Evolutionary conservation across 2,113 vertebrate species (phyloP), one percentile per base, ranked within the genome.

Genomic region (Dipodomys ordii): DNA sequence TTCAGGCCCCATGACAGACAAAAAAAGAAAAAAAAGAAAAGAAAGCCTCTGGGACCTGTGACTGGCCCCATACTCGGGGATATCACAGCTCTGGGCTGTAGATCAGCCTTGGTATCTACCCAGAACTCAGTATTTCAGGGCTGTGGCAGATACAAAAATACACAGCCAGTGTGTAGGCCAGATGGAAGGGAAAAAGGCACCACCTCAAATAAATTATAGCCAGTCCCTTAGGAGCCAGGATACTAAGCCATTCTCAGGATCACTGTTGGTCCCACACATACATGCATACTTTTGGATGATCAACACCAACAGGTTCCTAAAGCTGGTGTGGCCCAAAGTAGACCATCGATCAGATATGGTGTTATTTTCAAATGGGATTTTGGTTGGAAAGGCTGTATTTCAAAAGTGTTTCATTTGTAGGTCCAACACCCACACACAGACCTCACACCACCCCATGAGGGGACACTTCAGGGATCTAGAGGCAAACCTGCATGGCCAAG

Each of bases 11-110:
- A 39, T 6, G 39, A 39, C 39, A 4, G 5, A 39, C 39, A 39
- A 39, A 39, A 39, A 39, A 39, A 39, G 39, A 39, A 39, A 39
- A 39, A 39, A 39, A 39, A 39, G 39, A 39, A 39, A 39, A 39
- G 39, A 39, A 39, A 0, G 7, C 22, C 68, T 68, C 28, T 0
- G 1, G 87, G 27, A n/a, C 20, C 2, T 0, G 0, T 19, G 25
- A 10, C 8, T 3, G 0, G 74, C 62, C 23, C 74, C 71, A 7
- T 0, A 0, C 0, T 10, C 80, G 18, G 6, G 53, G 46, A 72
- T 30, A 11, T 3, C 23, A 27, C 7, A 28, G 68, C 67, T 74
- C 30, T 0, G 4, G 19, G 32, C 39, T 7, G 2, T 7, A 28
- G 25, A 5, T 30, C 87, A 35, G 57, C n/a, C 72, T 71, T 32